These are phyloP conservation scores for Temnopleurus reevesii DNA, from an alignment of 53 echinoderm and acorn worm species.

Conservation along the genomic window DNA sequence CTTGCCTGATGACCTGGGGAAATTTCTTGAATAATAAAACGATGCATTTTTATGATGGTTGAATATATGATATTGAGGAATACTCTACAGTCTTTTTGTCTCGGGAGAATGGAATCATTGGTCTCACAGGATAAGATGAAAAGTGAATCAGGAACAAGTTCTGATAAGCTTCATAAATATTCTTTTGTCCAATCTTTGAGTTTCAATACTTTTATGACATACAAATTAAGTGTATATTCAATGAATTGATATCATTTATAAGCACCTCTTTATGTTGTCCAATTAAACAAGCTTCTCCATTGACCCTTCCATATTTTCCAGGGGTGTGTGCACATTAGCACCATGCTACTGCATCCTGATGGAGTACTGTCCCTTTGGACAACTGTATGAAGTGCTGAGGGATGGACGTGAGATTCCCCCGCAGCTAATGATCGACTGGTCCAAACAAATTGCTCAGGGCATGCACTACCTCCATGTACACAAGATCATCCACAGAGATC, in stretches of 20 bases:
- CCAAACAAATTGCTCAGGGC: conserved; percentile 97
- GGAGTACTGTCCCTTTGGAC: conserved; percentile 99
- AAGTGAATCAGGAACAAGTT: too few relatives aligned
- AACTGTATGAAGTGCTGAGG: conserved; percentile 96
- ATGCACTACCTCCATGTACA: conserved; percentile 97
- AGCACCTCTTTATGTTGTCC: background rate
- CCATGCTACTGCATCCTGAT: conserved; percentile 98
- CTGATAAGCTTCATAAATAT: too few relatives aligned
- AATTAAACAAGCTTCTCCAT: background rate
- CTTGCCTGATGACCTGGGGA: too few relatives aligned
- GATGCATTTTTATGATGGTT: too few relatives aligned
- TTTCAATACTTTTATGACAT: too few relatives aligned
- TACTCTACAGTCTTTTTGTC: too few relatives aligned
- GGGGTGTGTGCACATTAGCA: conserved; percentile 96
- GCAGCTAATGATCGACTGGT: conserved; percentile 97
- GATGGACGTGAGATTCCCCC: conserved; percentile 98
- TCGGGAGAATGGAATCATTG: too few relatives aligned
- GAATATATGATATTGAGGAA: too few relatives aligned
- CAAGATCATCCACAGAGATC: conserved; percentile 97
- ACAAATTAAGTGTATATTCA: too few relatives aligned
- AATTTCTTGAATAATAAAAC: too few relatives aligned
- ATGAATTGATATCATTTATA: background rate
- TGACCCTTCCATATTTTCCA: conserved; percentile 7
- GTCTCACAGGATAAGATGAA: too few relatives aligned
- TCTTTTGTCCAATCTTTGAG: too few relatives aligned